Base-by-base conservation (phyloP, 2,888 invertebrate genomes). In the Andrena bucephala region DNA sequence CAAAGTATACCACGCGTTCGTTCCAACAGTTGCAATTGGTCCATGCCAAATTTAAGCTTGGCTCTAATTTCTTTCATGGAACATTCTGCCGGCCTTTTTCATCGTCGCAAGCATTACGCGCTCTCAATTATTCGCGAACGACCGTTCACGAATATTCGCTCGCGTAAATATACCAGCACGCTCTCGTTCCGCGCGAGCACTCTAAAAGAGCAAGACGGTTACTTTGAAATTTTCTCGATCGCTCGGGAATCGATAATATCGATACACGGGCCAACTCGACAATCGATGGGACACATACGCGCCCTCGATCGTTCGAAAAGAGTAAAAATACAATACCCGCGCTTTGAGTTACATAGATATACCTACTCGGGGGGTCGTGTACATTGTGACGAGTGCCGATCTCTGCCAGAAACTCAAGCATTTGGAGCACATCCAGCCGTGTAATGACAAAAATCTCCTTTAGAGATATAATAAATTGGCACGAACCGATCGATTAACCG, bases 1-100 rank as follows among this genome's bases (percentile, higher is more conserved):
- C 66, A 36, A 84, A 77, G 62, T 62, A n/a, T 72, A 80, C 72
- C 72, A 73, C 63, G 69, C 36, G 48, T 73, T 57, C 73, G 72
- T 74, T 72, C 65, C 54, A 52, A 59, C 74, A 52, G 20, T 68
- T 66, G 78, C 81, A 84, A 70, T 70, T 42, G 70, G 60, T 27
- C 63, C 63, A 70, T 76, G 84, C 85, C 85, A 85, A 82, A 79
- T 78, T 73, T 85, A 84, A 83, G 78, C 81, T 77, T 70, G 75
- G 73, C 76, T 76, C 75, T 48, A 75, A 78, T 81, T 81, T 71
- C 29, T 84, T 78, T 84, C 42, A 65, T 75, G 59, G 69, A 66
- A 69, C 42, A 24, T 36, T 69, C 59, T 57, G 27, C 24, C 42
- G 33, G 24, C 27, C 42, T 54, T 33, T 48, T 13, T 52, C 31